phyloP scores from a whole-genome alignment of 2,888 invertebrate species.

The Lumbricus terrestris region DNA sequence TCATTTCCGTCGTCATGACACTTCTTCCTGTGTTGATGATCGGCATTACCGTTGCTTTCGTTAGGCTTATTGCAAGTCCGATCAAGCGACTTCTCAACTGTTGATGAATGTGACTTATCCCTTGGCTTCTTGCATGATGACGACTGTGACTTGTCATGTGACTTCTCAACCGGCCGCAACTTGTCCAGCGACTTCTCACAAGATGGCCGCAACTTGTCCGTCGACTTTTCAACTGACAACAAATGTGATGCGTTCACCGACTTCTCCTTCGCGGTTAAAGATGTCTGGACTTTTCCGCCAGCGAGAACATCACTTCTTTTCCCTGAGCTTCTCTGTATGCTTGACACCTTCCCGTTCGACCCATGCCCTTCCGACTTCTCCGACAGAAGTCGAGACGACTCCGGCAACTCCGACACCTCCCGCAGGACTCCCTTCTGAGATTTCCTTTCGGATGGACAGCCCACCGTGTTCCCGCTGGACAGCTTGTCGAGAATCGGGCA shows the following conservation, averaged over 20 bases:
- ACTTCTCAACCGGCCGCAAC: not conserved
- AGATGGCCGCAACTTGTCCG: not conserved
- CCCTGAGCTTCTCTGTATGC: not conserved
- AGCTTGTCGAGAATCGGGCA: not conserved
- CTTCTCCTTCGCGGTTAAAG: not conserved
- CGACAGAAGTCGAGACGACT: not conserved
- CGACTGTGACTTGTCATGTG: too few relatives aligned
- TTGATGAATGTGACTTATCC: too few relatives aligned
- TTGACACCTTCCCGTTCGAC: not conserved
- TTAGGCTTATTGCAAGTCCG: not conserved
- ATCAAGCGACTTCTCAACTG: not conserved
- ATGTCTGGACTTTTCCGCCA: not conserved
- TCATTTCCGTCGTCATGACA: not conserved
- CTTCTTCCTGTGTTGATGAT: not conserved
- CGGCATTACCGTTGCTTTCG: not conserved
- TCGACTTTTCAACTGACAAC: not conserved
- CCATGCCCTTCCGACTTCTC: not conserved
- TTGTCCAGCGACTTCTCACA: not conserved
- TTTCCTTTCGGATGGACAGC: too few relatives aligned
- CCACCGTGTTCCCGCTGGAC: too few relatives aligned
- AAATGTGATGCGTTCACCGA: too few relatives aligned
- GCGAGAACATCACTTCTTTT: not conserved
- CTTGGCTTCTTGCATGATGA: too few relatives aligned
- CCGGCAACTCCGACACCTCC: not conserved
- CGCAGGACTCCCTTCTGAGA: too few relatives aligned